Percentiles rank a stretch among this genome's conserved stretches.
phyloP scores from a whole-genome alignment of 1,140 invertebrate genomes.

The Drosophila auraria region DNA sequence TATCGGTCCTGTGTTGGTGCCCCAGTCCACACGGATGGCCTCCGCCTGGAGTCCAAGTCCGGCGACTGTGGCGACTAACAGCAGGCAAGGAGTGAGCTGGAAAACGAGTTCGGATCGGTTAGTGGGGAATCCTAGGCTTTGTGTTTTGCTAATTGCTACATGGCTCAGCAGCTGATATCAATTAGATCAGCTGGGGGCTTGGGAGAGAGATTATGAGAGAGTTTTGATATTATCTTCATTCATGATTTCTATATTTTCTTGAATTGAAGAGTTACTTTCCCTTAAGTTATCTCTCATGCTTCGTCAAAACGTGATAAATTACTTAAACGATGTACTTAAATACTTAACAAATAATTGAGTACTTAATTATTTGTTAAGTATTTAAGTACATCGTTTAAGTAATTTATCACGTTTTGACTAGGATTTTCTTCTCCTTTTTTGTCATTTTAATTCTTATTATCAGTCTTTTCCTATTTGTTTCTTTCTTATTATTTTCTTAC shows the following conservation, averaged over 20 bases:
- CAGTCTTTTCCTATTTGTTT: too few species aligned
- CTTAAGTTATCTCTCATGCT: too few species aligned
- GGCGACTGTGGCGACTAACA: constrained; percentile 75
- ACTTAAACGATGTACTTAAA: too few species aligned
- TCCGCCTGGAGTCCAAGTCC: constrained; percentile 54
- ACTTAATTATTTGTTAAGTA: too few species aligned
- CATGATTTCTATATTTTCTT: not conserved
- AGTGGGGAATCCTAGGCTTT: constrained; percentile 22
- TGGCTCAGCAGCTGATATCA: not conserved
- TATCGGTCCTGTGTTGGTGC: constrained; percentile 87
- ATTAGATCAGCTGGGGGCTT: not conserved
- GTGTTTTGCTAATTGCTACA: constrained; percentile 50
- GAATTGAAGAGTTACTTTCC: too few species aligned
- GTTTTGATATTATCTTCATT: not conserved
- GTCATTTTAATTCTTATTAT: too few species aligned
- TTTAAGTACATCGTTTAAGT: too few species aligned
- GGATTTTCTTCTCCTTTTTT: too few species aligned
- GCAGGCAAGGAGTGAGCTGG: constrained; percentile 67
- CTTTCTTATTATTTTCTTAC: too few species aligned
- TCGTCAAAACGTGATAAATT: too few species aligned
- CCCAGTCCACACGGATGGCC: constrained; percentile 84
- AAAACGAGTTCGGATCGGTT: constrained; percentile 23
- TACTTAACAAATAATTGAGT: too few species aligned
- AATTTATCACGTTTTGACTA: too few species aligned
- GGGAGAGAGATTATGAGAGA: not conserved